Evolutionary conservation across 2,113 vertebrate species (phyloP).

Genomic region (Gulo gulo): DNA sequence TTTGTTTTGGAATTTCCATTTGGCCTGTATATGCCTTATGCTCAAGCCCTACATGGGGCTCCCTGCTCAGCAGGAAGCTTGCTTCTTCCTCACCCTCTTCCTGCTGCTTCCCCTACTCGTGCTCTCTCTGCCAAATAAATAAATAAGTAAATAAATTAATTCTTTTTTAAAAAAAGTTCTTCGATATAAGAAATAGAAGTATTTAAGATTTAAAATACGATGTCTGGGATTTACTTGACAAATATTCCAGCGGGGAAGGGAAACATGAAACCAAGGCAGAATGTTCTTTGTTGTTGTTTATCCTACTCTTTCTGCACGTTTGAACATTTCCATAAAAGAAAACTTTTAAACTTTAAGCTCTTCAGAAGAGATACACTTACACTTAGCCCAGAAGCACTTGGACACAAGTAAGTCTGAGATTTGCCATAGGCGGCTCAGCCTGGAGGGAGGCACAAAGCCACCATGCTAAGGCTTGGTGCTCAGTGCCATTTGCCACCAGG

Average conservation of each 20-base stretch:
- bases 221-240: neutral
- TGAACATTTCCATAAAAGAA: neutral
- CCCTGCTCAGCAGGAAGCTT: neutral
- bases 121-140: neutral
- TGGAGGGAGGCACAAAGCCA: neutral
- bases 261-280: neutral
- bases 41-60: neutral
- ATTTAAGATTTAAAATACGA: neutral
- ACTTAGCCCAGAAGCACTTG: neutral
- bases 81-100: neutral
- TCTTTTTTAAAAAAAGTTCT: neutral
- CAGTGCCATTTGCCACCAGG: rapidly evolving
- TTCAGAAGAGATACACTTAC: neutral
- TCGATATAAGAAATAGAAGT: neutral
- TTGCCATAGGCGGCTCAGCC: neutral
- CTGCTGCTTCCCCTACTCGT: neutral
- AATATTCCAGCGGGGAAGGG: neutral
- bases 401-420: neutral
- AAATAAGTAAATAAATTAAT: neutral
- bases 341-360: neutral
- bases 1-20: neutral
- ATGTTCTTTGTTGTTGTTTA: neutral
- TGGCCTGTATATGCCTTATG: neutral
- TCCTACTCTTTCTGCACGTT: neutral
- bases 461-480: neutral